These are phyloP conservation scores for Buathra laborator DNA, from an alignment of 2,888 invertebrate species.

Conservation along the genomic window DNA sequence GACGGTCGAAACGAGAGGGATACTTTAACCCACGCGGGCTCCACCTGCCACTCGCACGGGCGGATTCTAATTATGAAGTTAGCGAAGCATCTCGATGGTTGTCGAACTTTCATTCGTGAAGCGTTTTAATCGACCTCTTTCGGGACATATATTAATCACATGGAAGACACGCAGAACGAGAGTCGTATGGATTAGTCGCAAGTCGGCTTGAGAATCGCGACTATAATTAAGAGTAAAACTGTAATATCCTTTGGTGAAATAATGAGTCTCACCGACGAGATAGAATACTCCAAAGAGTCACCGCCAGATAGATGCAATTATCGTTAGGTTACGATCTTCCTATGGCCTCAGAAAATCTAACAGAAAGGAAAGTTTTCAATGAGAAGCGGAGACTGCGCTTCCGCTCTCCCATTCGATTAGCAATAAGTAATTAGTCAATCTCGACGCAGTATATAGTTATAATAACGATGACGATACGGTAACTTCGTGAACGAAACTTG, in stretches of 20 bases:
- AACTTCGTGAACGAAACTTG: slow-evolving; percentile 54
- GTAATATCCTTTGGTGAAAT: slow-evolving; percentile 22
- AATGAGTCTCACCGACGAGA: neutral
- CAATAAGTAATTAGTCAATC: slow-evolving; percentile 64
- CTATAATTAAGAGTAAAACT: slow-evolving; percentile 3
- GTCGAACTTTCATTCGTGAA: slow-evolving; percentile 59
- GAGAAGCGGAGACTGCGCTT: slow-evolving; percentile 26
- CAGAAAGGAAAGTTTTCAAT: slow-evolving; percentile 45
- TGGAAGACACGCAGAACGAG: neutral
- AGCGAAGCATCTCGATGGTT: slow-evolving; percentile 20
- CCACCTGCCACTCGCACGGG: neutral
- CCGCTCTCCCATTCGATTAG: slow-evolving; percentile 53
- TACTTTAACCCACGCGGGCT: neutral
- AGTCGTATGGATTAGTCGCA: neutral
- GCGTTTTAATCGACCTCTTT: slow-evolving; percentile 34
- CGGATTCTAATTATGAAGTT: slow-evolving; percentile 63
- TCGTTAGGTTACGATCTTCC: neutral
- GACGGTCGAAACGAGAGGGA: slow-evolving; percentile 61
- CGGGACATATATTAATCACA: slow-evolving; percentile 1
- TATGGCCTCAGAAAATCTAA: slow-evolving; percentile 6
- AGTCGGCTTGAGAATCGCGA: neutral
- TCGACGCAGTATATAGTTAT: slow-evolving; percentile 11
- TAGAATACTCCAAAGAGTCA: neutral
- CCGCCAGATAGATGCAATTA: neutral
- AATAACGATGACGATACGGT: slow-evolving; percentile 29